Conservation (phyloP, 2,888 invertebrate genomes). For the Cloeon dipterum region DNA sequence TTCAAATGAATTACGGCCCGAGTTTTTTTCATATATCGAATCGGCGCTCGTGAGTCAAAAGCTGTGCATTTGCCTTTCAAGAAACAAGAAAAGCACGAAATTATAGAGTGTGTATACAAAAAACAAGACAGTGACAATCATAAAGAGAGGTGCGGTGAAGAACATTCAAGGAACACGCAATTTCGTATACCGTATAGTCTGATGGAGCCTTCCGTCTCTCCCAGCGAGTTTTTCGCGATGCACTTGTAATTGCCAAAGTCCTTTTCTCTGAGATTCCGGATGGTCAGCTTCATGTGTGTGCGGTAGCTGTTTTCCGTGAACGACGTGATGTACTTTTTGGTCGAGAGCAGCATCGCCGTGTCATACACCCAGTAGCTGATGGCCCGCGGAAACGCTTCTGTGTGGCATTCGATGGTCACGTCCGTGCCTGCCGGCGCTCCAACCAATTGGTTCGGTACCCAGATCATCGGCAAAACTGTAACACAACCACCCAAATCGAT, state of each 20-base stretch:
- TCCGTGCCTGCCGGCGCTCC: conserved; percentile 77
- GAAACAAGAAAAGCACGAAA: too few relatives aligned
- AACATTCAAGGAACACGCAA: too few relatives aligned
- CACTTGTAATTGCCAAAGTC: conserved; percentile 84
- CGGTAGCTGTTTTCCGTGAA: conserved; percentile 70
- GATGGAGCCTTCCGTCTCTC: conserved; percentile 83
- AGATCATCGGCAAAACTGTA: conserved; percentile 81
- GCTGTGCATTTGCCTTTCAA: too few relatives aligned
- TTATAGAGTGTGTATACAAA: too few relatives aligned
- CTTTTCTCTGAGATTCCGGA: conserved; percentile 54
- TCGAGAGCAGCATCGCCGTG: conserved; percentile 70
- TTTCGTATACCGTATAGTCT: conserved; percentile 78
- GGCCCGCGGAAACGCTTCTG: conserved; percentile 76
- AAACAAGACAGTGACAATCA: too few relatives aligned
- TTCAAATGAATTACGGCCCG: too few relatives aligned
- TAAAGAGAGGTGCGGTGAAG: too few relatives aligned
- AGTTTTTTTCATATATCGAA: too few relatives aligned
- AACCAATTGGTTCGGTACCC: conserved; percentile 83
- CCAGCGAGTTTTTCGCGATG: conserved; percentile 81
- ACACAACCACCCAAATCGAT: too few relatives aligned
- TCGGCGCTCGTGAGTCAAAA: too few relatives aligned
- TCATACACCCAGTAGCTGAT: conserved; percentile 87
- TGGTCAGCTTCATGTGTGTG: conserved; percentile 73
- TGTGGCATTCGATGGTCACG: conserved; percentile 80
- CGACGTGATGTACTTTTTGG: conserved; percentile 66